Percentiles rank a stretch among this genome's conserved stretches.
phyloP scores from a whole-genome alignment of 2,113 vertebrate genomes.

The Lepus europaeus region DNA sequence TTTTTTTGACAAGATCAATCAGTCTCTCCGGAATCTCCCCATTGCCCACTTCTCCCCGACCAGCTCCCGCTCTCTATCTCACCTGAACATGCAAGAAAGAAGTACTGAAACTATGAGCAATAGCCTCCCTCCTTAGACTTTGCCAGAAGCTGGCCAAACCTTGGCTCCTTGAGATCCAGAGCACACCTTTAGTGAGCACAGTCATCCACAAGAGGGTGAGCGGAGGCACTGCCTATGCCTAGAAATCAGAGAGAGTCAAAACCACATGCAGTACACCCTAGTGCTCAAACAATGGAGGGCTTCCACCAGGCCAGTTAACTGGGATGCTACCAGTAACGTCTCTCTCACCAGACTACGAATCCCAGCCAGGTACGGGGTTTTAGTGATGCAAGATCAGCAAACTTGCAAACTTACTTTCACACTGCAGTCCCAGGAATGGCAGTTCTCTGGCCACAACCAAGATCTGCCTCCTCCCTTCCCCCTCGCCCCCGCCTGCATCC shows the following conservation, averaged over 20 bases:
- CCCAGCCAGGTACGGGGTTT: background rate
- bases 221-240: background rate
- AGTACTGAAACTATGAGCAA: background rate
- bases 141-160: background rate
- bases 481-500: background rate
- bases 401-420: background rate
- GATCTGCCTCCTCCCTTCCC: background rate
- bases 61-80: constrained; percentile 63
- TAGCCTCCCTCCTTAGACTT: background rate
- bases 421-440: background rate
- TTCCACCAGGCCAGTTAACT: background rate
- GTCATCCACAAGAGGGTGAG: background rate
- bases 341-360: background rate
- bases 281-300: background rate
- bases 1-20: constrained; percentile 80
- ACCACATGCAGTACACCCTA: background rate
- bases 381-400: background rate
- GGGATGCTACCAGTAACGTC: background rate
- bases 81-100: background rate
- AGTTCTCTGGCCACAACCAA: background rate
- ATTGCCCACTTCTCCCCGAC: constrained; percentile 40
- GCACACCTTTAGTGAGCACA: background rate
- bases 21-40: constrained; percentile 73
- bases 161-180: background rate
- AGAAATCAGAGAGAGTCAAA: constrained; percentile 24